Evolutionary conservation across 2,113 vertebrate genomes (phyloP).

Genomic region (Notechis scutatus): DNA sequence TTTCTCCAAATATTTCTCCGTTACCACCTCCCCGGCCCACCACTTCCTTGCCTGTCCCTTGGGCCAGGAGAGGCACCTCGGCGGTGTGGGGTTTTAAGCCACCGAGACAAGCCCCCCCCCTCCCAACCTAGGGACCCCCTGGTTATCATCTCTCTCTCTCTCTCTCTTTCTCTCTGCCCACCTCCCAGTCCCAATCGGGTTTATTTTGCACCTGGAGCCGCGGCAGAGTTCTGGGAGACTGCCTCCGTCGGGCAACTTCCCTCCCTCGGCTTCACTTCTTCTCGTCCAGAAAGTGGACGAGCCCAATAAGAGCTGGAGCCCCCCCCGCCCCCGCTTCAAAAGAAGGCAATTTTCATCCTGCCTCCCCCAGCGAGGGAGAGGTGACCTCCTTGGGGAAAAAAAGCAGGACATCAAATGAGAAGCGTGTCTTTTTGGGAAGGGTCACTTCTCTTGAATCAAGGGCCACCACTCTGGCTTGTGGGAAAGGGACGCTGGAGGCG

Average conservation of each 20-base stretch:
- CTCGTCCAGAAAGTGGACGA: constrained; percentile 20
- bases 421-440: neutral
- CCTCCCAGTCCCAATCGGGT: neutral
- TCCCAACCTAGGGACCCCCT: neutral
- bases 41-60: neutral
- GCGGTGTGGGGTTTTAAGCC: neutral
- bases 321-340: neutral
- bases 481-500: neutral
- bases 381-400: constrained; percentile 10
- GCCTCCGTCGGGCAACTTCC: neutral
- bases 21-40: neutral
- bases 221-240: constrained; percentile 56
- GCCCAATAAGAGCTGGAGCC: constrained; percentile 35
- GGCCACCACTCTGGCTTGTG: neutral
- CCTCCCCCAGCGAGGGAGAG: neutral
- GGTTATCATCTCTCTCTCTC: neutral
- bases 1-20: constrained; percentile 29
- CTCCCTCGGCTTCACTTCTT: constrained; percentile 1
- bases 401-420: neutral
- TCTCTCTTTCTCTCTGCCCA: too few relatives aligned
- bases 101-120: neutral
- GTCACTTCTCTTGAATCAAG: neutral
- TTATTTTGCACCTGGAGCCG: constrained; percentile 32
- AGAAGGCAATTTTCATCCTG: neutral
- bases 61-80: neutral